phyloP scores from a whole-genome alignment of 2,888 invertebrate species.

The Acleris laterana region DNA sequence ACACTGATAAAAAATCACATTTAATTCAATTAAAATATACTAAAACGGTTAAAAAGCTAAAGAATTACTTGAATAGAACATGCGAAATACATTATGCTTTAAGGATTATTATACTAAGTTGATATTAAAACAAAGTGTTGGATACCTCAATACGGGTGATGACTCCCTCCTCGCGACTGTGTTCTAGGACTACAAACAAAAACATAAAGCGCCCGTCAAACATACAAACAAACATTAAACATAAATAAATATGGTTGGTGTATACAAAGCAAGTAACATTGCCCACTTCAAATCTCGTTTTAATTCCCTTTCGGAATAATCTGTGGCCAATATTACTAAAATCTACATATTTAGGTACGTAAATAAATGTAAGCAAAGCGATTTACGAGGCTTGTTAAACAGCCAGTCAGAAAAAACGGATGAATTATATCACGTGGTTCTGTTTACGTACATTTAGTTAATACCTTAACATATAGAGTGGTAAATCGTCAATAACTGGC shows the following conservation, averaged over 20 bases:
- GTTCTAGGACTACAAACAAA: slow-evolving; percentile 84
- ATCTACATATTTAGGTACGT: no score
- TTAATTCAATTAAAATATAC: background rate
- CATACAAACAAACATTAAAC: slow-evolving; percentile 67
- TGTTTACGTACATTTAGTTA: background rate
- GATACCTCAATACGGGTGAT: slow-evolving; percentile 84
- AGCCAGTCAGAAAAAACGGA: no score
- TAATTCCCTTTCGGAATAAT: no score
- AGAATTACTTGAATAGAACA: slow-evolving; percentile 23
- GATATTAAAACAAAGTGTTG: slow-evolving; percentile 76
- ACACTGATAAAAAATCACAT: background rate
- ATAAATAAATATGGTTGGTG: slow-evolving; percentile 34
- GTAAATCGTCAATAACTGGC: no score
- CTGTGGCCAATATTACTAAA: slow-evolving; percentile 18
- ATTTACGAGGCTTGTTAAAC: no score
- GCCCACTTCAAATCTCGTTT: background rate
- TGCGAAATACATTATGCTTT: slow-evolving; percentile 27
- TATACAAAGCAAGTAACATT: slow-evolving; percentile 24
- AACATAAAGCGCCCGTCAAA: slow-evolving; percentile 82
- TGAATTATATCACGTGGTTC: no score
- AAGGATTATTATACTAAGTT: slow-evolving; percentile 43
- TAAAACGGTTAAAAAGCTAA: slow-evolving; percentile 1
- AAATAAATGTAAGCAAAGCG: no score
- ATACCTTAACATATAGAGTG: background rate
- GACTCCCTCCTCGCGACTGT: slow-evolving; percentile 85